These are phyloP conservation scores for Lathamus discolor DNA, from an alignment of 2,113 vertebrate species.

Conservation along the genomic window DNA sequence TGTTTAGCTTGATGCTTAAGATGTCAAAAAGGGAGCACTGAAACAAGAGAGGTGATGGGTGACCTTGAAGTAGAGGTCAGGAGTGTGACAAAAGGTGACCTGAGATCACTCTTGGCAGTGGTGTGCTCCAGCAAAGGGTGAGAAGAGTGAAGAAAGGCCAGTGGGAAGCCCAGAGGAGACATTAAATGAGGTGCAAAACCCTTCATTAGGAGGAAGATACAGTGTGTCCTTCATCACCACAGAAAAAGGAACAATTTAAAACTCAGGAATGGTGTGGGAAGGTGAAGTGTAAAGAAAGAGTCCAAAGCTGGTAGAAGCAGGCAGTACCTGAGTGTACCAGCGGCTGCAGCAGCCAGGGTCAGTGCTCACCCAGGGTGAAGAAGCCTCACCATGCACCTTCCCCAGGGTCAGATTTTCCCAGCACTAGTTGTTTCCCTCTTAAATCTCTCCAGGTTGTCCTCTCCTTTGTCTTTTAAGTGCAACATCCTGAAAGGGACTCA, in stretches of 20 bases:
- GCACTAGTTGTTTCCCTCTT: background rate
- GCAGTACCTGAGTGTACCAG: too few species aligned
- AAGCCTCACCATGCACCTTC: background rate
- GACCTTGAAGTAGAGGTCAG: background rate
- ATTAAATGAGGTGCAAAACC: background rate
- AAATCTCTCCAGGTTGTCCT: background rate
- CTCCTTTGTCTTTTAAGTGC: background rate
- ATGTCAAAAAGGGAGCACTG: background rate
- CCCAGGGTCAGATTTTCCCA: background rate
- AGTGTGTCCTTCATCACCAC: background rate
- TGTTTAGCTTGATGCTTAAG: background rate
- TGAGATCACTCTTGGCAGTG: background rate
- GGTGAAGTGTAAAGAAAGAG: background rate
- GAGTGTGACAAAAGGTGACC: background rate
- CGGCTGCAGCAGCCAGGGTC: background rate
- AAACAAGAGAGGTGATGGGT: background rate
- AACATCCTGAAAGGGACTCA: background rate
- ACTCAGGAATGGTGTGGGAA: background rate
- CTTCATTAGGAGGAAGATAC: background rate
- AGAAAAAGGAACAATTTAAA: background rate
- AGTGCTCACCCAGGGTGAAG: accelerated
- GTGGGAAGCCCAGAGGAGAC: background rate
- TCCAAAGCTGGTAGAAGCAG: background rate
- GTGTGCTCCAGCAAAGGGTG: background rate
- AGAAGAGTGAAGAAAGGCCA: background rate